Base-by-base conservation (phyloP, 2,888 invertebrate species). In the Frankliniella fusca region DNA sequence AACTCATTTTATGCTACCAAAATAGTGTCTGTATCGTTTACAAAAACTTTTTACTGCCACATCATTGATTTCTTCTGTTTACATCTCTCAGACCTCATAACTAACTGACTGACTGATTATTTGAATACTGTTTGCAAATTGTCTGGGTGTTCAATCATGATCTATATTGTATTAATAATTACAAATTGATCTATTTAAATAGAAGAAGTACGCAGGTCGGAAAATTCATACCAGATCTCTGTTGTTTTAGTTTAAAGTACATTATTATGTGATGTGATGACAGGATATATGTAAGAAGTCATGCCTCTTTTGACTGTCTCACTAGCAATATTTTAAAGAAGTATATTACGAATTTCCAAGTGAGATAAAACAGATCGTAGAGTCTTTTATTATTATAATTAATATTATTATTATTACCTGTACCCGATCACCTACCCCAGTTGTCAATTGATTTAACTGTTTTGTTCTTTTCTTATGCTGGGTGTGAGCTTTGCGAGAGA, bases 121-220 rank as follows among this genome's bases (percentile, higher is more conserved):
- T 76, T n/a, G 70, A 27, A 27, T 76, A 12, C 23, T 76, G 70
- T 76, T 27, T 27, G 27, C 27, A 27, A 27, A 27, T 23, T 76
- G 70, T 76, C 70, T 76, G 70, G 70, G 12, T 23, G 27, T 76
- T 76, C 70, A 76, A 76, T 23, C 70, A 76, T 76, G 70, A 76
- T 76, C 70, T 76, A 23, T 76, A 76, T 76, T 76, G 70, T 76
- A 76, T 76, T 27, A 76, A 76, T 76, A 76, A 27, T 76, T 76
- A 27, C 70, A 76, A 23, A 76, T 76, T 76, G 70, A 27, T 76
- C 70, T 76, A 76, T 76, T 76, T 76, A 76, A 76, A 76, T 76
- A 76, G 70, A 76, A 76, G 70, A 76, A 76, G 70, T 76, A 76
- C 70, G 70, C 70, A 76, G 70, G 70, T 76, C 70, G 70, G 70